These are phyloP conservation scores for Petrocephalus microphthalmus DNA, from an alignment of 2,113 vertebrate genomes.

Conservation along the genomic window DNA sequence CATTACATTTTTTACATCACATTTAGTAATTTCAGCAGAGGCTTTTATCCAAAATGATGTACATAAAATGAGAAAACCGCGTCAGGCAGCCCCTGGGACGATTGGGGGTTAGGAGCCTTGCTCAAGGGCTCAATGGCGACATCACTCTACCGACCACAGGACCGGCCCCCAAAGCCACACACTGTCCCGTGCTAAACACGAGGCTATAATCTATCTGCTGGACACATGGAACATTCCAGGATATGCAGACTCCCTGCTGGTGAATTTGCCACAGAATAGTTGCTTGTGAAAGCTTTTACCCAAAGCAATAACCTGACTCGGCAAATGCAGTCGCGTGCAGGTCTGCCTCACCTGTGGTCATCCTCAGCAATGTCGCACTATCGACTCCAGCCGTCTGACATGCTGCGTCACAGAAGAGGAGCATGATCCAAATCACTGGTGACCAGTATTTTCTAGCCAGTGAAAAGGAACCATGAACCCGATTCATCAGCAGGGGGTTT, in stretches of 20 bases:
- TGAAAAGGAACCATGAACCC: background rate
- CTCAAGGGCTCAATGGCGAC: background rate
- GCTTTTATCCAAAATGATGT: background rate
- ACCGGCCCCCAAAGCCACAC: background rate
- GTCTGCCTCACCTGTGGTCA: background rate
- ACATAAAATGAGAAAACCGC: background rate
- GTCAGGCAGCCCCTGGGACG: background rate
- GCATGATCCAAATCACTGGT: background rate
- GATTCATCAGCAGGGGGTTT: background rate
- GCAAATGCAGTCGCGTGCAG: no score
- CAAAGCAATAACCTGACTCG: background rate
- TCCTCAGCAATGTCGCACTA: background rate
- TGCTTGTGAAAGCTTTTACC: background rate
- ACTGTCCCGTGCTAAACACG: background rate
- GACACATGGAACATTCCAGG: background rate
- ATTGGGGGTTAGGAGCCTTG: background rate
- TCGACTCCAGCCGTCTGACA: background rate
- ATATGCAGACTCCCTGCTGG: background rate
- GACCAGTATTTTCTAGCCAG: background rate
- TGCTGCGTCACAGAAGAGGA: background rate
- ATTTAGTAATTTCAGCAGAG: background rate
- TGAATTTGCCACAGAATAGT: background rate
- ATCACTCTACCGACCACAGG: background rate
- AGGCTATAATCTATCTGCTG: background rate
- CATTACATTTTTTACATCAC: background rate